Evolutionary conservation across 2,888 invertebrate species (phyloP).

Genomic region (Gerosis bhagava): DNA sequence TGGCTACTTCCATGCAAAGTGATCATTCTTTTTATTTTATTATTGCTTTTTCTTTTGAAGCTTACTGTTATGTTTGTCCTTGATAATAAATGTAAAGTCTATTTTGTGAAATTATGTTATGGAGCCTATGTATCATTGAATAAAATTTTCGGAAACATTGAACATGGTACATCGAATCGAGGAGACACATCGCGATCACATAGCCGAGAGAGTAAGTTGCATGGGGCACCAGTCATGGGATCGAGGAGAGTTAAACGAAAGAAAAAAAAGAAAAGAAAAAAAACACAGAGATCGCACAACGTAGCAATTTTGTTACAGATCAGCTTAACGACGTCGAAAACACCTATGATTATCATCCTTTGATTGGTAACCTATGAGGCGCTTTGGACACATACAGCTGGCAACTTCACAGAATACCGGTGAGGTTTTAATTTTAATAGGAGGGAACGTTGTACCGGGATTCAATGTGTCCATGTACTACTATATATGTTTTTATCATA

Average conservation of each 20-base stretch:
- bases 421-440: constrained; percentile 72
- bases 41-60: constrained; percentile 42
- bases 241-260: constrained; percentile 44
- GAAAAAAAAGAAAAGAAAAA: constrained; percentile 41
- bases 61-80: constrained; percentile 64
- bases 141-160: constrained; percentile 38
- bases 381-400: constrained; percentile 76
- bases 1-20: background rate
- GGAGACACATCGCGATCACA: constrained; percentile 46
- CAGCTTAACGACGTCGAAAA: constrained; percentile 82
- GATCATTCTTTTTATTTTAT: constrained; percentile 23
- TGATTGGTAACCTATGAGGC: constrained; percentile 78
- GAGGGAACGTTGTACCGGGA: constrained; percentile 55
- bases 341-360: constrained; percentile 82
- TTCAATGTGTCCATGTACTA: constrained; percentile 68
- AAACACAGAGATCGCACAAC: constrained; percentile 69
- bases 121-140: constrained; percentile 29
- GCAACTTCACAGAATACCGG: constrained; percentile 69
- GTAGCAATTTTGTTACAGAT: constrained; percentile 80
- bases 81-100: constrained; percentile 11
- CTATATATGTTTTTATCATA: no score
- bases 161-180: constrained; percentile 46
- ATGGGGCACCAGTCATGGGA: constrained; percentile 61
- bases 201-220: constrained; percentile 41
- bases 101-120: constrained; percentile 43